Evolutionary conservation across 2,113 vertebrate genomes (phyloP), one percentile per base, ranked within the genome.

Genomic region (Odontophorus gujanensis): DNA sequence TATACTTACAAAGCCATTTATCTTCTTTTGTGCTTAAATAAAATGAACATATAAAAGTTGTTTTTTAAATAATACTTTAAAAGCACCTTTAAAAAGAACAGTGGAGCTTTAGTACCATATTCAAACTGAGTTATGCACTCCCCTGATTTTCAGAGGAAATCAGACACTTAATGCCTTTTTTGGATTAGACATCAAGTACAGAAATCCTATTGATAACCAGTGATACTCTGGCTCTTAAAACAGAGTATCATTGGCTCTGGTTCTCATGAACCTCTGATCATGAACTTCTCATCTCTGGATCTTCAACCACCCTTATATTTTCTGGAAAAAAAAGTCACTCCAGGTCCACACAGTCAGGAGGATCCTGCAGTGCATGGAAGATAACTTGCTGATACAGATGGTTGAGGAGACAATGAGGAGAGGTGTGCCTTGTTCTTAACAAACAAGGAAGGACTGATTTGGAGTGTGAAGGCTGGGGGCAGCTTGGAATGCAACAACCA

Each of bases 101-200:
- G 13, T 58, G 40, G 74, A 80, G 30, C 25, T 88, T 72, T 38
- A 50, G 48, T 15, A 63, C 28, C 2, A 2, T 74, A 89, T 93
- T 95, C 57, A 68, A 68, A 45, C 40, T 32, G 80, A 40, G 32
- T 92, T 83, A 30, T 16, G 18, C 18, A 13, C 20, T 89, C n/a
- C 21, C 36, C n/a, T 53, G 74, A 19, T 93, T 90, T 82, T 79
- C 59, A 89, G 73, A 84, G 69, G 57, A 84, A 92, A 90, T 66
- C 48, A 79, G 61, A 19, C 5, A 9, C 42, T 65, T 84, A 84
- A 65, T 51, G 43, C 18, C 5, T 57, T 75, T 57, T 94, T 89
- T 89, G 57, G 62, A 81, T 48, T 61, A 14, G 74, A 45, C 26
- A 42, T 58, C 42, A 90, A 45, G 83, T 87, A 30, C 9, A 76